A percentile compares a stretch with the other conserved stretches of the same genome.
These are phyloP conservation scores for Megalopta genalis DNA, from an alignment of 1,140 invertebrate species.

Conservation along the genomic window DNA sequence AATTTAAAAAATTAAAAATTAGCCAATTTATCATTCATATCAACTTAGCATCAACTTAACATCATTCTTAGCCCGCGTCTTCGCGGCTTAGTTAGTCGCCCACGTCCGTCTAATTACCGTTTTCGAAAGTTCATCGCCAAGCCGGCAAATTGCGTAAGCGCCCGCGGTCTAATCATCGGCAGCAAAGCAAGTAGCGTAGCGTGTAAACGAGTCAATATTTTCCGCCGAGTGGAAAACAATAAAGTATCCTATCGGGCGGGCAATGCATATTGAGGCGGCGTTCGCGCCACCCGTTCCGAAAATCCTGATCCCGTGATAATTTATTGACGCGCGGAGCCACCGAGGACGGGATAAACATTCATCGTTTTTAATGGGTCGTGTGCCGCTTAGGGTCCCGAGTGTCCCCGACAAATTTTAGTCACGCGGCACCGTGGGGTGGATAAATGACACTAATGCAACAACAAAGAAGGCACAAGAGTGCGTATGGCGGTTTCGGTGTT, in stretches of 20 bases:
- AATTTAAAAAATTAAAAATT: no score
- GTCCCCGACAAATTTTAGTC: slow-evolving; percentile 31
- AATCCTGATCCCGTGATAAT: background rate
- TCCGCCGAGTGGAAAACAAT: background rate
- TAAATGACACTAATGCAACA: slow-evolving; percentile 51
- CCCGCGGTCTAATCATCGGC: no score
- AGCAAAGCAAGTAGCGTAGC: no score
- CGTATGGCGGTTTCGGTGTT: slow-evolving; percentile 56
- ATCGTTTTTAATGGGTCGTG: slow-evolving; percentile 25
- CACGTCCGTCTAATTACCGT: no score
- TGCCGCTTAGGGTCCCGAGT: slow-evolving; percentile 1
- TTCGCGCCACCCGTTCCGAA: background rate
- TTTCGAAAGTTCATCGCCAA: no score
- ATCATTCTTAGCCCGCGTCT: no score
- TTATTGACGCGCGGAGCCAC: background rate
- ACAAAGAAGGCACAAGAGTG: slow-evolving; percentile 53
- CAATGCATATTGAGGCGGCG: background rate
- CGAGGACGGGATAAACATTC: slow-evolving; percentile 24
- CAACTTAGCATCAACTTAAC: no score
- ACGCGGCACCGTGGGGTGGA: slow-evolving; percentile 35
- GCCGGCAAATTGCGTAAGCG: no score
- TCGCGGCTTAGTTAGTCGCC: no score
- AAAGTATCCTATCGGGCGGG: background rate
- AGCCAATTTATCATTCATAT: no score
- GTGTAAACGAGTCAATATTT: background rate